These are phyloP conservation scores for Gymnothorax javanicus DNA, from an alignment of 2,797 vertebrate species.

Conservation along the genomic window DNA sequence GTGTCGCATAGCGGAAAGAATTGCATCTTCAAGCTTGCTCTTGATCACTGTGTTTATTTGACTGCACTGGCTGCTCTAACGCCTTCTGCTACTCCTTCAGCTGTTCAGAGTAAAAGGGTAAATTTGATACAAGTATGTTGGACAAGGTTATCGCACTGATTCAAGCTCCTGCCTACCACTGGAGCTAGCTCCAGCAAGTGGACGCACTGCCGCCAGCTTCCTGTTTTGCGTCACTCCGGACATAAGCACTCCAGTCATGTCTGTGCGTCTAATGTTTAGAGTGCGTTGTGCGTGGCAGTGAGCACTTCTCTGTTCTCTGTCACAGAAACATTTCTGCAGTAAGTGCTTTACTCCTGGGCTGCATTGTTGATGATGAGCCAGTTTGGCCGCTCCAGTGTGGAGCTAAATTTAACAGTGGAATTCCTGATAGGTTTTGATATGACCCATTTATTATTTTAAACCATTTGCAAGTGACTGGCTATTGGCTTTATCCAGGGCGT, in stretches of 20 bases:
- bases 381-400: background rate
- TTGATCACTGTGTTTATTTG: background rate
- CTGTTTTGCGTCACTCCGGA: conserved; percentile 39
- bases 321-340: background rate
- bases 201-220: conserved; percentile 37
- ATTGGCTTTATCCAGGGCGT: background rate
- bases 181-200: conserved; percentile 6
- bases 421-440: background rate
- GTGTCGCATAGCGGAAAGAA: background rate
- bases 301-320: conserved; percentile 4
- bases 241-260: background rate
- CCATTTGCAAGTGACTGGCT: background rate
- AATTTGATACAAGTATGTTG: conserved; percentile 6
- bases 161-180: background rate
- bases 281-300: conserved; percentile 16
- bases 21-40: background rate
- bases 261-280: background rate
- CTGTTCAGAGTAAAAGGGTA: background rate
- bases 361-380: background rate
- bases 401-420: conserved; percentile 4
- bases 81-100: background rate
- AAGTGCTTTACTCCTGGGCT: background rate
- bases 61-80: background rate
- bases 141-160: background rate
- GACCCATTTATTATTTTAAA: background rate